Conservation (phyloP, 2,113 vertebrate genomes). For the Cheirogaleus medius region DNA sequence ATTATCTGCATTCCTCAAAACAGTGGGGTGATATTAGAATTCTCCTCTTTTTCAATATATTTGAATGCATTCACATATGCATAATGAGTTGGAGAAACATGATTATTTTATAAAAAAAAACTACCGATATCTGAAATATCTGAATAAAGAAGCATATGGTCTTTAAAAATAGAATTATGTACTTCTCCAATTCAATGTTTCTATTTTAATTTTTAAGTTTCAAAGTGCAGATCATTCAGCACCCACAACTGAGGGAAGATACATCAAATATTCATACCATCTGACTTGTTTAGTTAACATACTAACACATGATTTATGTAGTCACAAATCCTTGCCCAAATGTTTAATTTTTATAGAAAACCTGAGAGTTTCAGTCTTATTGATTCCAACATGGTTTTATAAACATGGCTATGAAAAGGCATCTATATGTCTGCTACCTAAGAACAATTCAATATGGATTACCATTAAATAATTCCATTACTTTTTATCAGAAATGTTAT, state of each 20-base stretch:
- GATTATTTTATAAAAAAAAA: not conserved
- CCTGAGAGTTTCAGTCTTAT: not conserved
- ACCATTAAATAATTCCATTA: not conserved
- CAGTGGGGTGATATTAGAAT: not conserved
- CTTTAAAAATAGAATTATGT: not conserved
- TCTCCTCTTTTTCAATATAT: slow-evolving; percentile 16
- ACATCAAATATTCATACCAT: not conserved
- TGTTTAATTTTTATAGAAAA: slow-evolving; percentile 21
- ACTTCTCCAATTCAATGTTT: not conserved
- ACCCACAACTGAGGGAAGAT: not conserved
- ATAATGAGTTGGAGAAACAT: not conserved
- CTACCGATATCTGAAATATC: not conserved
- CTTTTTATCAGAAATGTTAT: not conserved
- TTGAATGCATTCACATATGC: not conserved
- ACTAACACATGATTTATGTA: not conserved
- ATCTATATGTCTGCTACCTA: not conserved
- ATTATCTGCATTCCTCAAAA: slow-evolving; percentile 50
- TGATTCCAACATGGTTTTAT: not conserved
- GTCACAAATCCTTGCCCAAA: not conserved
- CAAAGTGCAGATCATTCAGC: not conserved
- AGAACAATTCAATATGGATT: not conserved
- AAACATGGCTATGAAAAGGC: not conserved
- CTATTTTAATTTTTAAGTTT: slow-evolving; percentile 16
- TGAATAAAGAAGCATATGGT: not conserved
- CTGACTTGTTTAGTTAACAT: not conserved